phyloP scores from a whole-genome alignment of 2,888 invertebrate genomes.

The Caprella mutica region DNA sequence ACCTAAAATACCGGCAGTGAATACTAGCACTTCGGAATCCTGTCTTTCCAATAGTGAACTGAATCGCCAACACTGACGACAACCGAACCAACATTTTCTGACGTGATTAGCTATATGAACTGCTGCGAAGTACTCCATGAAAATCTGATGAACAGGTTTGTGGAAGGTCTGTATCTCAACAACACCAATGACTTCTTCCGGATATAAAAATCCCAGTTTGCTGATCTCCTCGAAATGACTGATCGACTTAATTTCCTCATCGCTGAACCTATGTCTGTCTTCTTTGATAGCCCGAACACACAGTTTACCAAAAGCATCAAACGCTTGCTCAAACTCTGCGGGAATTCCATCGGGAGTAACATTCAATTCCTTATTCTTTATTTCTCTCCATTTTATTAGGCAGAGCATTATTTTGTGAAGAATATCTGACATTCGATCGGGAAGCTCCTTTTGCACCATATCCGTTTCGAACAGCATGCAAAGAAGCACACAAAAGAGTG shows the following conservation, averaged over 20 bases:
- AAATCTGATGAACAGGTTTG: conserved; percentile 30
- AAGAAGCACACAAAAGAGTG: conserved; percentile 28
- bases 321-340: conserved; percentile 14
- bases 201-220: conserved; percentile 26
- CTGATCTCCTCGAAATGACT: conserved; percentile 10
- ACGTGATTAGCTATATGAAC: conserved; percentile 31
- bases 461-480: conserved; percentile 27
- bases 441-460: conserved; percentile 19
- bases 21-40: conserved; percentile 24
- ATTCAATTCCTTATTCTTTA: conserved; percentile 10
- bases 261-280: conserved; percentile 25
- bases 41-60: conserved; percentile 7
- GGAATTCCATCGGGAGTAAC: conserved; percentile 24
- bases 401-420: conserved; percentile 32
- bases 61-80: conserved; percentile 11
- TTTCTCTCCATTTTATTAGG: conserved; percentile 31
- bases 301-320: conserved; percentile 25
- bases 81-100: conserved; percentile 15
- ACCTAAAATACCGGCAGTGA: conserved; percentile 25
- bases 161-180: conserved; percentile 16
- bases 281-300: conserved; percentile 24
- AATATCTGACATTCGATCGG: conserved; percentile 25
- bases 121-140: conserved; percentile 28
- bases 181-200: conserved; percentile 18
- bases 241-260: conserved; percentile 18